Base-by-base conservation (phyloP, 2,888 invertebrate genomes). In the Ametastegia equiseti region DNA sequence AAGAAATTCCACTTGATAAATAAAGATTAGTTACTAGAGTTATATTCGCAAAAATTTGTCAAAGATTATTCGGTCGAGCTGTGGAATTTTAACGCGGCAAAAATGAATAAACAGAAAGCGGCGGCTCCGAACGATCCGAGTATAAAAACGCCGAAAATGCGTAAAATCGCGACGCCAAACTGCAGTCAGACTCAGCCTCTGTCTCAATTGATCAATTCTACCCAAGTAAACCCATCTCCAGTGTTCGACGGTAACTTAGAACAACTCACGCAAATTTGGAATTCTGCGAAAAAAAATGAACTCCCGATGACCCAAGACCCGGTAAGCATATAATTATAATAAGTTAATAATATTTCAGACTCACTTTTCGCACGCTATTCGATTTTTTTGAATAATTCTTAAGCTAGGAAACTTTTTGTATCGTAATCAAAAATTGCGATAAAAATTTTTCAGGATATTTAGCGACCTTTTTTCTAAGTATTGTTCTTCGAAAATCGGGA, bases 121-220 rank as follows among this genome's bases (percentile, higher is more conserved):
- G 27, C 15, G 30, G 4, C 15, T 60, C 60, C 30, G 60, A 30
- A 23, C 15, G 60, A 60, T 60, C 30, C 15, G 5, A 13, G 23
- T 60, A 60, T 60, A 11, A 60, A 60, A 60, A 60, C 15, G 23
- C 60, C 60, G 6, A 60, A 60, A 30, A 60, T 60, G 27, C 60
- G 60, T 23, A 60, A 60, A 60, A 13, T 30, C 30, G 30, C 60
- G 60, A 60, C 30, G 15, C 60, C 30, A 30, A 60, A 13, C 13
- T 30, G 4, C 11, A 30, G 60, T 60, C 30, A 60, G 15, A 30
- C 15, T 30, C 60, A 60, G 60, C 15, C 60, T 19, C 23, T 23
- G 27, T 30, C 60, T 60, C 60, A 60, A 60, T 23, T n/a, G 65
- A 67, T 23, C 23, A 39, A 19, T 67, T 67, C 19, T 39, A 39